Conservation (phyloP, 92 coral and sea anemone genomes). For the Bergia sp. region DNA sequence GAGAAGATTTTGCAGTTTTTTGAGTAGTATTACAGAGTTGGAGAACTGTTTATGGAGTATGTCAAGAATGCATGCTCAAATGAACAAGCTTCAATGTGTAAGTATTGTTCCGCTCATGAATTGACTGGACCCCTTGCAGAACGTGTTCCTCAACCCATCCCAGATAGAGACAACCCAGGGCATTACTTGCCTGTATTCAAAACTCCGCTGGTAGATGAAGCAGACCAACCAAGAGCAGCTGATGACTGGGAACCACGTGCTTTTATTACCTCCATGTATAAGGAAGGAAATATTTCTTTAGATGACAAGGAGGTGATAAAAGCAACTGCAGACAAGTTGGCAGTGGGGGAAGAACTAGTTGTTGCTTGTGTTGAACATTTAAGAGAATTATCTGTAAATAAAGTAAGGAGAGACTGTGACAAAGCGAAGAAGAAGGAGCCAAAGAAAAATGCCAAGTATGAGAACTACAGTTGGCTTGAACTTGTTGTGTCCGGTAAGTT, state of each 20-base stretch:
- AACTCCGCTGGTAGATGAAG: slow-evolving; percentile 4
- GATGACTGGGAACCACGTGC: neutral
- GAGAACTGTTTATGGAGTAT: slow-evolving; percentile 32
- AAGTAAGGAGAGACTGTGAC: neutral
- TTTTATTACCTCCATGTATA: too few species aligned
- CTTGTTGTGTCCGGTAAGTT: slow-evolving; percentile 27
- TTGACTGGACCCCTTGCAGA: slow-evolving; percentile 42
- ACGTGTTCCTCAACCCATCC: neutral
- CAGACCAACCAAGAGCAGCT: neutral
- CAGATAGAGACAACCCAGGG: slow-evolving; percentile 26
- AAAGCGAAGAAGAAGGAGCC: slow-evolving; percentile 12
- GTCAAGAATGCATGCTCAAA: slow-evolving; percentile 34
- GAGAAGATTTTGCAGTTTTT: neutral
- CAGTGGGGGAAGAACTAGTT: too few species aligned
- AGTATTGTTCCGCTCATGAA: slow-evolving; percentile 20
- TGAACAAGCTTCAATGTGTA: slow-evolving; percentile 12
- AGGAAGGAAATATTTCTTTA: too few species aligned
- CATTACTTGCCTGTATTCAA: slow-evolving; percentile 23
- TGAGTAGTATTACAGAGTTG: neutral
- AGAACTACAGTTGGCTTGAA: slow-evolving; percentile 31
- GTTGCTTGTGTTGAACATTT: too few species aligned
- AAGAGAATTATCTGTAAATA: too few species aligned
- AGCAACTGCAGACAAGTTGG: too few species aligned
- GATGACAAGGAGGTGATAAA: too few species aligned
- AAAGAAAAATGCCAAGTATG: slow-evolving; percentile 9